A percentile compares a stretch with the other conserved stretches of the same genome.
These are phyloP conservation scores for Phocoena phocoena DNA, from an alignment of 2,113 vertebrate species.

Conservation along the genomic window DNA sequence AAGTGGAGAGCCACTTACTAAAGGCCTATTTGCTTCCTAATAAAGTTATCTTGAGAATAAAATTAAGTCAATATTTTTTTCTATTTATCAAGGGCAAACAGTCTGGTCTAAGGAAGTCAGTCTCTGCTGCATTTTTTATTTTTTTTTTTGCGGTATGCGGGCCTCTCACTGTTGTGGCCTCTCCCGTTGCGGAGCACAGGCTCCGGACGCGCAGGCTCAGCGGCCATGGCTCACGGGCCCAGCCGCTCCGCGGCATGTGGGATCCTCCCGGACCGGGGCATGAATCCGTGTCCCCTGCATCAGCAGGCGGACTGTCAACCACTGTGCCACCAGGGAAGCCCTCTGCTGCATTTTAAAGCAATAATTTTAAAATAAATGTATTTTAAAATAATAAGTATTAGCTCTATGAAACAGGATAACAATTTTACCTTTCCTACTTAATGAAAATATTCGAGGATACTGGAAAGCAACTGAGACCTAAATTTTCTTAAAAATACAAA, in stretches of 20 bases:
- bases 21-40: background rate
- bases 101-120: background rate
- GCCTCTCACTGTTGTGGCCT: too few species aligned
- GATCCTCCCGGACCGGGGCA: too few species aligned
- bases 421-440: background rate
- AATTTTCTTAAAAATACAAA: constrained; percentile 40
- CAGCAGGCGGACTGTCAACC: too few species aligned
- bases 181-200: too few species aligned
- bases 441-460: background rate
- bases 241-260: too few species aligned
- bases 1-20: background rate
- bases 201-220: too few species aligned
- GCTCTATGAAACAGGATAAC: background rate
- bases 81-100: constrained; percentile 8
- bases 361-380: constrained; percentile 22
- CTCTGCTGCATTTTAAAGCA: constrained; percentile 24
- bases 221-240: too few species aligned
- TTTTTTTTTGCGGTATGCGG: too few species aligned
- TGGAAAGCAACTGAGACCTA: background rate
- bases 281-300: too few species aligned
- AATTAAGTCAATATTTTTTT: background rate
- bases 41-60: constrained; percentile 48
- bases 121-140: background rate
- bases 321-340: too few species aligned
- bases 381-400: constrained; percentile 26